A percentile compares a stretch with the other conserved stretches of the same genome.
phyloP scores from a whole-genome alignment of 2,113 vertebrate genomes.

The Otis tarda region DNA sequence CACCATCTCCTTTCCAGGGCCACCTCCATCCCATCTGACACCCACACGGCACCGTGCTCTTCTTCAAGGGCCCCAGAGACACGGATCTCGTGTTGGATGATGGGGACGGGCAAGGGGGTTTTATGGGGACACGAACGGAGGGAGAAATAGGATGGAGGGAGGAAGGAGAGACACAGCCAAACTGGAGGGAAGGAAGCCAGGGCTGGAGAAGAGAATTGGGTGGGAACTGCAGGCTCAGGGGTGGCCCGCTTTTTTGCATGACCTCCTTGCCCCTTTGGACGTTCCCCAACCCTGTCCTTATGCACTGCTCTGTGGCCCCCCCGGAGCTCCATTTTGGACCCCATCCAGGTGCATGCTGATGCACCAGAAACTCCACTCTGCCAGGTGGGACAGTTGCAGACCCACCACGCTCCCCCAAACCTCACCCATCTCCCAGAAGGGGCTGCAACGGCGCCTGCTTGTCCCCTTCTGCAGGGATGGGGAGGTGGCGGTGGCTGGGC shows the following conservation, averaged over 20 bases:
- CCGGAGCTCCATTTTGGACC: background rate
- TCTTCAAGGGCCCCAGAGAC: background rate
- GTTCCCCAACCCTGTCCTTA: no score
- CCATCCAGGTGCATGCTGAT: background rate
- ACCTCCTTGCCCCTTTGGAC: background rate
- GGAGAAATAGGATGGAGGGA: no score
- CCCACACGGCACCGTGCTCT: rapidly evolving
- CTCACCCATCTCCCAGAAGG: background rate
- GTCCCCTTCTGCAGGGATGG: rapidly evolving
- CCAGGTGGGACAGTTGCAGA: background rate
- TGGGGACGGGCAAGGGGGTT: no score
- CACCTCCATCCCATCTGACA: background rate
- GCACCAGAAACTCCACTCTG: background rate
- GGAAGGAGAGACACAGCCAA: background rate
- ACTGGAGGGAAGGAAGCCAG: background rate
- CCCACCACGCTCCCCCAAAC: rapidly evolving
- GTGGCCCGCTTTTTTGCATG: background rate
- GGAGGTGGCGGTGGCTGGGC: no score
- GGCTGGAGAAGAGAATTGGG: no score
- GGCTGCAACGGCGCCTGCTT: rapidly evolving
- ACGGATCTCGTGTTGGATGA: background rate
- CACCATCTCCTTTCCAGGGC: background rate
- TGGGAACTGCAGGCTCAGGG: rapidly evolving
- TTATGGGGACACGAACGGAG: rapidly evolving
- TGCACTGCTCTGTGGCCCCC: no score